phyloP scores from a whole-genome alignment of 1,140 invertebrate genomes.

The Drosophila littoralis region DNA sequence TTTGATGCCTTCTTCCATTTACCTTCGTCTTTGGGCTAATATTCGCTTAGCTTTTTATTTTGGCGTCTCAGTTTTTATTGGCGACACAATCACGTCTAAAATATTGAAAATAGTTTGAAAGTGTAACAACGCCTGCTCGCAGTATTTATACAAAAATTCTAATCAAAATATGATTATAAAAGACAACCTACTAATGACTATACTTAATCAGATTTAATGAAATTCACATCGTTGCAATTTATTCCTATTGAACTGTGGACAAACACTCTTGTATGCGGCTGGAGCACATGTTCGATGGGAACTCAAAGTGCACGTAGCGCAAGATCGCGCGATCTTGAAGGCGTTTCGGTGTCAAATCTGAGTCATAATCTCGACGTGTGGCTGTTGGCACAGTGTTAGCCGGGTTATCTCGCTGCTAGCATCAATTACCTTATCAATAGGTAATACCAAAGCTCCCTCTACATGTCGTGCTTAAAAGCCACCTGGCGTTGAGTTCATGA shows the following conservation, averaged over 20 bases:
- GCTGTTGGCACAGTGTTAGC: no score
- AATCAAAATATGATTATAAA: slow-evolving; percentile 7
- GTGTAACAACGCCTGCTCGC: background rate
- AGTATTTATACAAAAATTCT: slow-evolving; percentile 21
- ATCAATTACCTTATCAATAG: no score
- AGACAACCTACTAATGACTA: background rate
- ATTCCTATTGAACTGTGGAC: slow-evolving; percentile 5
- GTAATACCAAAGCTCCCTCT: slow-evolving; percentile 22
- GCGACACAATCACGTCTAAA: background rate
- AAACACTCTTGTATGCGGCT: background rate
- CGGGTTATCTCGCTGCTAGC: background rate
- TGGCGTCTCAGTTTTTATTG: background rate
- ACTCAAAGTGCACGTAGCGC: slow-evolving; percentile 1
- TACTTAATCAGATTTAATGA: background rate
- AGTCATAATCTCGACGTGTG: slow-evolving; percentile 7
- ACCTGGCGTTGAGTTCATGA: background rate
- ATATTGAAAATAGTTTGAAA: slow-evolving; percentile 1
- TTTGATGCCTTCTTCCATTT: background rate
- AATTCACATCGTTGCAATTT: background rate
- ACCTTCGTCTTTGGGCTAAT: background rate
- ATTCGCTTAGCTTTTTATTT: background rate
- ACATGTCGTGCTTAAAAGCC: background rate
- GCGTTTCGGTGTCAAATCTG: background rate
- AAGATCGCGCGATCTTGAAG: background rate
- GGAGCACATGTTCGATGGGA: background rate